Conservation (phyloP, 2,888 invertebrate genomes). For the Dasysyrphus tricinctus region DNA sequence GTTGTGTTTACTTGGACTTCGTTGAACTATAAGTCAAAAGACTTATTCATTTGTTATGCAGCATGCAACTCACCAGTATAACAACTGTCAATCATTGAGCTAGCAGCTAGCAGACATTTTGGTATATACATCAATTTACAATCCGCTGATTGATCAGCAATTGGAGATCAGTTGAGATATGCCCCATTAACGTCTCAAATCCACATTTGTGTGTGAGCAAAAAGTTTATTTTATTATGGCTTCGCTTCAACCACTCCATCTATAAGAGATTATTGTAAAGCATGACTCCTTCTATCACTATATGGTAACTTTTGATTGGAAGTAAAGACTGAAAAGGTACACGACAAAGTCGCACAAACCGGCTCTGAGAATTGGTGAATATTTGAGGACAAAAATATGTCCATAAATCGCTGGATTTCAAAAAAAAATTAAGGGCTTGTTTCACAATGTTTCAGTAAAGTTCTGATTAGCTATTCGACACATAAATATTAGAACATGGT, state of each 20-base stretch:
- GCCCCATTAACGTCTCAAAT: slow-evolving; percentile 68
- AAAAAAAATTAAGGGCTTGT: too few species aligned
- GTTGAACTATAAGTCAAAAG: slow-evolving; percentile 32
- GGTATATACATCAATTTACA: slow-evolving; percentile 59
- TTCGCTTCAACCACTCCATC: neutral
- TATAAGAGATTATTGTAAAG: slow-evolving; percentile 8
- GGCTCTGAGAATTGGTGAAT: neutral
- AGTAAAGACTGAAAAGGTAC: neutral
- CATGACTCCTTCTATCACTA: slow-evolving; percentile 19
- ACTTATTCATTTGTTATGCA: slow-evolving; percentile 55
- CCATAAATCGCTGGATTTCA: too few species aligned
- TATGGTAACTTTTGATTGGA: neutral
- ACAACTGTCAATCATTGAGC: slow-evolving; percentile 52
- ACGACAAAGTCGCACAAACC: neutral
- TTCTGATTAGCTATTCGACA: too few species aligned
- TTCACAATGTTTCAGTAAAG: too few species aligned
- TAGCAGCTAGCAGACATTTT: slow-evolving; percentile 43
- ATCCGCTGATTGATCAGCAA: slow-evolving; percentile 70
- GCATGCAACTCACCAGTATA: neutral
- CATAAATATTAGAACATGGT: too few species aligned
- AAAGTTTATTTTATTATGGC: slow-evolving; percentile 54
- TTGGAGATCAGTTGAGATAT: slow-evolving; percentile 64
- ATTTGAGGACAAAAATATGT: too few species aligned
- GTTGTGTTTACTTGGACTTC: slow-evolving; percentile 31
- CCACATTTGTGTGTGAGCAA: slow-evolving; percentile 44